Evolutionary conservation across 2,888 invertebrate genomes (phyloP), one percentile per base, ranked within the genome.

Genomic region (Saturnia japonica): DNA sequence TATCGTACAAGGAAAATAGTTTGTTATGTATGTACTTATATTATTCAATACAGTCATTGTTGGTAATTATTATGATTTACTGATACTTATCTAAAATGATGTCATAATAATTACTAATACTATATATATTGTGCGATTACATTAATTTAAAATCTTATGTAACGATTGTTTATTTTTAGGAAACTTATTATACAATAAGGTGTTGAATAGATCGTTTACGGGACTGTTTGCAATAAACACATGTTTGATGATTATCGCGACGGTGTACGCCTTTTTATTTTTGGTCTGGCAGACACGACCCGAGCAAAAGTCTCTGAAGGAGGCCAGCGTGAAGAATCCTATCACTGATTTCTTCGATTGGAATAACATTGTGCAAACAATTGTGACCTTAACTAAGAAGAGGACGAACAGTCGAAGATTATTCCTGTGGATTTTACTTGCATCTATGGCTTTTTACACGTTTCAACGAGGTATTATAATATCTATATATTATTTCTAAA

Each of bases 401-500:
- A 93, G 97, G 16, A 81, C 90, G 0, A 91, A 94, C 8, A 94
- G 95, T 73, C 90, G 95, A 14, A 94, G 97, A 74, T 81, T 95
- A 47, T 96, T 96, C 76, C 86, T 97, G 4, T 95, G 96, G 88
- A 90, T 97, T 54, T 86, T 97, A n/a, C 94, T 97, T 16, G 79
- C 96, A 14, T 95, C 96, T 25, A 97, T 97, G 97, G 96, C 95
- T 0, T 91, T 97, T 68, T 97, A 97, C 79, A 97, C 97, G 68
- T 97, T 97, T 83, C 97, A 97, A 86, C 95, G 97, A 83, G 95
- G 95, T 95, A 76, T 60, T 60, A 28, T 28, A 25, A 25, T 25
- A 1, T 54, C 22, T n/a, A 19, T 47, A 47, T 47, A 47, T 47
- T 47, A 7, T 47, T 19, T 19, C 47, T 47, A 47, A 47, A 6